Evolutionary conservation across 2,888 invertebrate species (phyloP).

Genomic region (Orchesella flavescens): DNA sequence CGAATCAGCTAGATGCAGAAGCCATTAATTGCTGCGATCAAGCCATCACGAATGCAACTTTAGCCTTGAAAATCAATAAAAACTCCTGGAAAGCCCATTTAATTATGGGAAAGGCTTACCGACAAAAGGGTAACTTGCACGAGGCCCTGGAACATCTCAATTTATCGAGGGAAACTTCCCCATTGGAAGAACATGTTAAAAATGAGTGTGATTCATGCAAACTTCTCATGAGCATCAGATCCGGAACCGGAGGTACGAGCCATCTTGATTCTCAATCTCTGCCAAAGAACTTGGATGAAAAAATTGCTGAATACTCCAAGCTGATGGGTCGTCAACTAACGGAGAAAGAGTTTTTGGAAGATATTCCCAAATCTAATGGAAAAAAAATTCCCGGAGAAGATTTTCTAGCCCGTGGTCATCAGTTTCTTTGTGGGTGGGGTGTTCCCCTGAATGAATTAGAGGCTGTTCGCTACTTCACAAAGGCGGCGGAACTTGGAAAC

Average conservation of each 20-base stretch:
- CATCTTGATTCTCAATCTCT: slow-evolving; percentile 34
- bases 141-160: slow-evolving; percentile 36
- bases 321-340: not conserved
- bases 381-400: slow-evolving; percentile 15
- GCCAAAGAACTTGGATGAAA: not conserved
- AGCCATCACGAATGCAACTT: not conserved
- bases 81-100: slow-evolving; percentile 54
- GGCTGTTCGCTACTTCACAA: slow-evolving; percentile 51
- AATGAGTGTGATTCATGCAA: slow-evolving; percentile 29
- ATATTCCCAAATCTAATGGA: not conserved
- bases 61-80: slow-evolving; percentile 14
- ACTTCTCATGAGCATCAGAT: not conserved
- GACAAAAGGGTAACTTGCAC: not conserved
- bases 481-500: slow-evolving; percentile 52
- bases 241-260: slow-evolving; percentile 38
- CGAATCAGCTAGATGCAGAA: slow-evolving; percentile 11
- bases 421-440: not conserved
- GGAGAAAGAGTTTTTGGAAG: not conserved
- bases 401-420: slow-evolving; percentile 22
- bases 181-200: slow-evolving; percentile 2
- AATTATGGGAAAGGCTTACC: slow-evolving; percentile 22
- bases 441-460: slow-evolving; percentile 20
- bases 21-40: too few relatives aligned
- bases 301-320: not conserved
- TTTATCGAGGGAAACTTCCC: slow-evolving; percentile 29